phyloP scores from a whole-genome alignment of 1,140 invertebrate genomes.

The Trichoplusia ni region DNA sequence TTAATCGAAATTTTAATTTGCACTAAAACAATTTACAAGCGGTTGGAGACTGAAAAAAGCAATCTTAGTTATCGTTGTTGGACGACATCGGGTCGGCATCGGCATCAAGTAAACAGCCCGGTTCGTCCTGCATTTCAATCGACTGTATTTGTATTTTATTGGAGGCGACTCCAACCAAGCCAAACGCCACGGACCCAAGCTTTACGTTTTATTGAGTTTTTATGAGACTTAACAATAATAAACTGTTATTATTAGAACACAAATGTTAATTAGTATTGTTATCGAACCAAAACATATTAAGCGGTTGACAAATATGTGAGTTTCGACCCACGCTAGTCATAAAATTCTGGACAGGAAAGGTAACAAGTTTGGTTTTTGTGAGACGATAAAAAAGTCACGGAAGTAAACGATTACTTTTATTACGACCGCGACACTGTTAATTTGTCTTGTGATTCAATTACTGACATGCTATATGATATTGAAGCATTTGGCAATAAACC shows the following conservation, averaged over 20 bases:
- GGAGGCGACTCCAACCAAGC: constrained; percentile 64
- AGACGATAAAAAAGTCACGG: no score
- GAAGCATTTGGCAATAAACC: no score
- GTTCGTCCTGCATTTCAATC: constrained; percentile 79
- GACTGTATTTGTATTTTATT: constrained; percentile 80
- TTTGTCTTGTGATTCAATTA: no score
- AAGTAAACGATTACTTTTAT: no score
- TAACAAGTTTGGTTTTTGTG: constrained; percentile 9
- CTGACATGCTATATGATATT: no score
- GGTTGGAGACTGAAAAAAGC: constrained; percentile 73
- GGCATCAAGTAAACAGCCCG: constrained; percentile 74
- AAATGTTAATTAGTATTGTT: constrained; percentile 1
- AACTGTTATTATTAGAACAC: constrained; percentile 27
- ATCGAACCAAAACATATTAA: not conserved
- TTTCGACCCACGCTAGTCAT: not conserved
- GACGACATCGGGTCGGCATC: constrained; percentile 52
- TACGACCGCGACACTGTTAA: no score
- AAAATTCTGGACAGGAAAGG: not conserved
- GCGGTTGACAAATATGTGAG: not conserved
- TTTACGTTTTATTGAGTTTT: constrained; percentile 79
- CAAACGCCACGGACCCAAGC: constrained; percentile 65
- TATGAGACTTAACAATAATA: constrained; percentile 72
- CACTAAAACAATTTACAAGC: constrained; percentile 71
- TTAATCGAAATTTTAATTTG: constrained; percentile 57
- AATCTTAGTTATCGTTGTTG: constrained; percentile 75